Conservation (phyloP, 2,888 invertebrate species). For the Lysandra bellargus region DNA sequence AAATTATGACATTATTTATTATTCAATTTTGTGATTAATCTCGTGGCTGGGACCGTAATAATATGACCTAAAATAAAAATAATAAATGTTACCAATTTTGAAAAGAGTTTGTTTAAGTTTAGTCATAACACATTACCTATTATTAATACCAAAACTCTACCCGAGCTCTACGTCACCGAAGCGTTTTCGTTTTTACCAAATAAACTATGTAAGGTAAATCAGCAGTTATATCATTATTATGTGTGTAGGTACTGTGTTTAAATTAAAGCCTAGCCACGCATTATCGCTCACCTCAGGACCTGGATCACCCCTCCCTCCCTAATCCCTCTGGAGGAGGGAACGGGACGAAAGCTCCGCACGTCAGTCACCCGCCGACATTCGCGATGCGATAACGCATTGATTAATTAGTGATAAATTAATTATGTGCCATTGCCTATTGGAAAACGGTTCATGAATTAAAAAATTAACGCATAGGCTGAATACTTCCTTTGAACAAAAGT, state of each 20-base stretch:
- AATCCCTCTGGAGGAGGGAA: constrained; percentile 60
- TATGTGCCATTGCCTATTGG: constrained; percentile 27
- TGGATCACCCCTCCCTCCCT: constrained; percentile 50
- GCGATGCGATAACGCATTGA: constrained; percentile 52
- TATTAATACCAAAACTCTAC: not conserved
- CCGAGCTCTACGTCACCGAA: not conserved
- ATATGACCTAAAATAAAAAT: no score
- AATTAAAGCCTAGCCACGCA: constrained; percentile 27
- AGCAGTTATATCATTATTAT: not conserved
- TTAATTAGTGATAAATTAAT: constrained; percentile 30
- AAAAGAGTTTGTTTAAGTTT: no score
- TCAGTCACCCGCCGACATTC: constrained; percentile 60
- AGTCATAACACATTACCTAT: no score
- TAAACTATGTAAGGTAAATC: constrained; percentile 3
- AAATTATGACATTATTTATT: no score
- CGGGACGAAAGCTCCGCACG: constrained; percentile 45
- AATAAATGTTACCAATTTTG: no score
- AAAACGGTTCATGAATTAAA: not conserved
- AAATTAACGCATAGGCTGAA: not conserved
- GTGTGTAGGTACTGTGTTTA: not conserved
- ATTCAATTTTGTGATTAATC: no score
- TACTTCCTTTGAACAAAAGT: not conserved
- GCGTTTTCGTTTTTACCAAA: not conserved
- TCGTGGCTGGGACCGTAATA: no score
- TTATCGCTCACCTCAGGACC: constrained; percentile 42